Conservation (phyloP, 2,797 vertebrate species). For the Zenarchopterus dispar region DNA sequence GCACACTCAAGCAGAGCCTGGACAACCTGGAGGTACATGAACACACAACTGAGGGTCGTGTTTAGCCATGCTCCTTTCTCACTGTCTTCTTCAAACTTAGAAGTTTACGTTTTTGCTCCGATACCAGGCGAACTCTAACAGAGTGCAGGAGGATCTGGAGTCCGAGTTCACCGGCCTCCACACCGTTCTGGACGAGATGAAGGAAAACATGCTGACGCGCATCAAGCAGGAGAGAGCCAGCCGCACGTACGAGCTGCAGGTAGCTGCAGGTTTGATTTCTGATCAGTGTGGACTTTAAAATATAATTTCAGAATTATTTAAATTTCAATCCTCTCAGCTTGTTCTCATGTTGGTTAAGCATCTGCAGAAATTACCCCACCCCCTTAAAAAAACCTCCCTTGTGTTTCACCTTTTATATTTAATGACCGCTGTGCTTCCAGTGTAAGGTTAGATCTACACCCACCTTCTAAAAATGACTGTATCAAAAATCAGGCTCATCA, state of each 20-base stretch:
- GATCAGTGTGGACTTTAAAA: background rate
- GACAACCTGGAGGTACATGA: conserved; percentile 88
- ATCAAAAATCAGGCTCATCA: too few relatives aligned
- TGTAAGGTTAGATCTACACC: too few relatives aligned
- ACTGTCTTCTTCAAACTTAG: background rate
- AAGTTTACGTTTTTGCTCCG: background rate
- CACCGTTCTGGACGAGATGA: conserved; percentile 87
- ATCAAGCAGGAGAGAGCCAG: conserved; percentile 94
- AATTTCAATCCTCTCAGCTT: too few relatives aligned
- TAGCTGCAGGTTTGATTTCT: conserved; percentile 39
- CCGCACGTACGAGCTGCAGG: conserved; percentile 94
- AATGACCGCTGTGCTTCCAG: too few relatives aligned
- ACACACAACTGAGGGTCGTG: background rate
- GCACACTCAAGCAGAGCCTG: conserved; percentile 90
- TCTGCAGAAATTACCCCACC: too few relatives aligned
- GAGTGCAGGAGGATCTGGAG: conserved; percentile 90
- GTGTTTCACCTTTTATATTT: too few relatives aligned
- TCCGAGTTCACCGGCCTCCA: conserved; percentile 89
- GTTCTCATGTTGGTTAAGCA: too few relatives aligned
- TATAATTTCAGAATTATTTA: background rate
- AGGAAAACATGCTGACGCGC: conserved; percentile 91
- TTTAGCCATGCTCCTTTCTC: background rate
- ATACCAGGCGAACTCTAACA: conserved; percentile 85
- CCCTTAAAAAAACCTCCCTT: too few relatives aligned
- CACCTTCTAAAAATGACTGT: too few relatives aligned